These are phyloP conservation scores for Corythaeola cristata DNA, from an alignment of 2,113 vertebrate species.

Conservation along the genomic window DNA sequence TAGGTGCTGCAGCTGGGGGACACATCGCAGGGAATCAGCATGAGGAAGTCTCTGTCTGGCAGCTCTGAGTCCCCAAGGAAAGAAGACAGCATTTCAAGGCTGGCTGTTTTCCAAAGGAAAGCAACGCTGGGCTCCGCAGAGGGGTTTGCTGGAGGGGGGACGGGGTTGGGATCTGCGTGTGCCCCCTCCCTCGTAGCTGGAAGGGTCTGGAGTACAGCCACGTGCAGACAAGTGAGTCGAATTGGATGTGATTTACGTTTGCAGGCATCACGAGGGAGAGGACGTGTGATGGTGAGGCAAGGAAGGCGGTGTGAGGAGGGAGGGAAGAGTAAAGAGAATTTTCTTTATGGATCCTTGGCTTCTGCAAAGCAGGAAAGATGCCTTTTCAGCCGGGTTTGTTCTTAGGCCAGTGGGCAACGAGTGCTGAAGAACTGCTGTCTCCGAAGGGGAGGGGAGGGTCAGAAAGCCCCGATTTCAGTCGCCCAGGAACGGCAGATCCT, in stretches of 20 bases:
- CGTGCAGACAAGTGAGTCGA: not conserved
- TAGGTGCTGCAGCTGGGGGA: not conserved
- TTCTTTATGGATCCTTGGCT: not conserved
- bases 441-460: conserved; percentile 38
- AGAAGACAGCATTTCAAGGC: not conserved
- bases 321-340: not conserved
- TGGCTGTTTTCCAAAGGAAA: conserved; percentile 4
- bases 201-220: not conserved
- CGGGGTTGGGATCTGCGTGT: not conserved
- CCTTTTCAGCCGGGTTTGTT: not conserved
- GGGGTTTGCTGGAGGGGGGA: not conserved
- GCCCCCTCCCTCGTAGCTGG: not conserved
- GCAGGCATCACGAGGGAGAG: not conserved
- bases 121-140: not conserved
- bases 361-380: conserved; percentile 33
- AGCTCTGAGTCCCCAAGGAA: not conserved
- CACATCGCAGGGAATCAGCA: not conserved
- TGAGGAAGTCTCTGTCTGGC: not conserved
- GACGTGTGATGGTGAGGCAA: not conserved
- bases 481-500: conserved; percentile 83
- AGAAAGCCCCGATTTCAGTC: conserved; percentile 91
- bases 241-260: not conserved
- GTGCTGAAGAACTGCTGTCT: not conserved
- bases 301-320: not conserved
- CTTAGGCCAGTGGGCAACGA: not conserved